Conservation (phyloP, 1,140 invertebrate genomes). For the Sarcophaga peregrina region DNA sequence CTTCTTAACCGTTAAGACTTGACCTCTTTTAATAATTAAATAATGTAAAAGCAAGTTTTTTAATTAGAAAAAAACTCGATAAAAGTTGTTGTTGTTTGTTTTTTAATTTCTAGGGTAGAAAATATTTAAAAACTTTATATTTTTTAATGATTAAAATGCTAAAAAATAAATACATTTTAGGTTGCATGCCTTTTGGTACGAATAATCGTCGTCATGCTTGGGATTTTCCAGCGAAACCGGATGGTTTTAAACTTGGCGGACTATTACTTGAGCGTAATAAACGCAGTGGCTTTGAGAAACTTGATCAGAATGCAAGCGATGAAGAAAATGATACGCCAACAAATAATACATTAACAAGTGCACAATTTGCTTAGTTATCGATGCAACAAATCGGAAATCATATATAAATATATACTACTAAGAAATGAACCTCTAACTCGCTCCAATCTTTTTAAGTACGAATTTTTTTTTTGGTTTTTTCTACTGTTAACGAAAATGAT, state of each 20-base stretch:
- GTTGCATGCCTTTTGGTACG: slow-evolving; percentile 61
- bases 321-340: slow-evolving; percentile 56
- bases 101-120: no score
- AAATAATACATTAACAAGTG: slow-evolving; percentile 55
- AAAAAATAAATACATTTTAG: slow-evolving; percentile 46
- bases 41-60: no score
- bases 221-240: slow-evolving; percentile 58
- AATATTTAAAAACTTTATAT: no score
- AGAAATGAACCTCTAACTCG: slow-evolving; percentile 20
- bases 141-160: no score
- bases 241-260: slow-evolving; percentile 64
- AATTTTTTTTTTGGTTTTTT: slow-evolving; percentile 19
- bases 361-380: slow-evolving; percentile 57
- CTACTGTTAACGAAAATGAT: no score
- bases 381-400: not conserved
- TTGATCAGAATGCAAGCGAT: slow-evolving; percentile 65
- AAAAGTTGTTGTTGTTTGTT: no score
- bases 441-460: not conserved
- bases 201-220: slow-evolving; percentile 63
- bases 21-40: no score
- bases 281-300: slow-evolving; percentile 61
- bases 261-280: slow-evolving; percentile 54
- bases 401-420: not conserved
- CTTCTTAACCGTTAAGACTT: no score
- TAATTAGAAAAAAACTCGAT: no score